Evolutionary conservation across 2,797 vertebrate species (phyloP).

Genomic region (Gambusia yucatana): DNA sequence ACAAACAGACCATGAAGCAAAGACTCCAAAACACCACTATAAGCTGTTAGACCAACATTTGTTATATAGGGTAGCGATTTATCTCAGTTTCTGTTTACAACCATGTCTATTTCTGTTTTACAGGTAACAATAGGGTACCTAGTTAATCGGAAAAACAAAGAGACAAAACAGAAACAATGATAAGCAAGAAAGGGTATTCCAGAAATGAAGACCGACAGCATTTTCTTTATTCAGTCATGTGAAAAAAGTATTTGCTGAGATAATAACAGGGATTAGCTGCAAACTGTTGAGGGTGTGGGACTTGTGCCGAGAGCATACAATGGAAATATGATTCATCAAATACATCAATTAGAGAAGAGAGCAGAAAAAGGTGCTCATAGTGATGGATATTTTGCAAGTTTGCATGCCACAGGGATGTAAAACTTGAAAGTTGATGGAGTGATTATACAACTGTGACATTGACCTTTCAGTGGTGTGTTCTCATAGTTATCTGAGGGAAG

Average conservation of each 20-base stretch:
- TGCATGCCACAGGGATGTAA: conserved; percentile 43
- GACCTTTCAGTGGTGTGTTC: conserved; percentile 4
- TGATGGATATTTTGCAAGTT: conserved; percentile 30
- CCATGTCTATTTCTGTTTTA: conserved; percentile 22
- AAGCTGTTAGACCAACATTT: background rate
- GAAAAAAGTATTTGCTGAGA: conserved; percentile 36
- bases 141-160: conserved; percentile 13
- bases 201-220: conserved; percentile 64
- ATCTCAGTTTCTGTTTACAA: conserved; percentile 2
- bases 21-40: background rate
- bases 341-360: background rate
- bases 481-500: conserved; percentile 10
- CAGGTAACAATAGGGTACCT: conserved; percentile 7
- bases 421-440: conserved; percentile 12
- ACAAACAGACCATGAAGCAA: conserved; percentile 14
- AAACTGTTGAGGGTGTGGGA: conserved; percentile 31
- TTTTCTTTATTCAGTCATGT: conserved; percentile 34
- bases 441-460: conserved; percentile 21
- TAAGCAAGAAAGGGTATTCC: conserved; percentile 41
- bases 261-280: conserved; percentile 51
- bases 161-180: conserved; percentile 1
- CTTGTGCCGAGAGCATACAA: conserved; percentile 33
- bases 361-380: background rate
- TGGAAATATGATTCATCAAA: conserved; percentile 43
- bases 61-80: background rate